phyloP scores from a whole-genome alignment of 2,797 vertebrate genomes.

The Pipistrellus pygmaeus region DNA sequence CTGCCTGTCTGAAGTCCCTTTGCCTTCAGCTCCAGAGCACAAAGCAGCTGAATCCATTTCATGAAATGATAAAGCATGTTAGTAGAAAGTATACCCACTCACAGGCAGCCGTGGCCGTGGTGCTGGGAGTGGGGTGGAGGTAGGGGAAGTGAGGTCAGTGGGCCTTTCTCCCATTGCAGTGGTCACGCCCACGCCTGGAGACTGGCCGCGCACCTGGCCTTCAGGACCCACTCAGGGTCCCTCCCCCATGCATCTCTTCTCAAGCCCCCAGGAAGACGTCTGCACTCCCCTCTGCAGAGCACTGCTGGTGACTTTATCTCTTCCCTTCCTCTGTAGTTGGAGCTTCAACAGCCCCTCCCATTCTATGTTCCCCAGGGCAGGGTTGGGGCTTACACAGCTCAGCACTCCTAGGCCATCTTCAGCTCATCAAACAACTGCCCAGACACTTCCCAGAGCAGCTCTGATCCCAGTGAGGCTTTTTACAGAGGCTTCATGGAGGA shows the following conservation, averaged over 20 bases:
- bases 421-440: not conserved
- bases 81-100: not conserved
- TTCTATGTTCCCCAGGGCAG: not conserved
- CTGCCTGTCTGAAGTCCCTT: conserved; percentile 78
- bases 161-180: not conserved
- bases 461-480: not conserved
- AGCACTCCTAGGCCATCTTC: not conserved
- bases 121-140: not conserved
- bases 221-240: not conserved
- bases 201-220: not conserved
- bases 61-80: conserved; percentile 67
- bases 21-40: conserved; percentile 79
- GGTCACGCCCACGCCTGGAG: not conserved
- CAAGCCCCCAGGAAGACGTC: not conserved
- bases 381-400: not conserved
- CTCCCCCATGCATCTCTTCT: not conserved
- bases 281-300: no score
- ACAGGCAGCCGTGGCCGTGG: not conserved
- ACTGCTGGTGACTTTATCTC: not conserved
- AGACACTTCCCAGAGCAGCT: not conserved
- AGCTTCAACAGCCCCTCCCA: not conserved
- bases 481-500: not conserved
- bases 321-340: not conserved
- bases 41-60: conserved; percentile 78
- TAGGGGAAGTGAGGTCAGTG: not conserved